Conservation (phyloP, 2,797 vertebrate genomes). For the Syngnathus acus region DNA sequence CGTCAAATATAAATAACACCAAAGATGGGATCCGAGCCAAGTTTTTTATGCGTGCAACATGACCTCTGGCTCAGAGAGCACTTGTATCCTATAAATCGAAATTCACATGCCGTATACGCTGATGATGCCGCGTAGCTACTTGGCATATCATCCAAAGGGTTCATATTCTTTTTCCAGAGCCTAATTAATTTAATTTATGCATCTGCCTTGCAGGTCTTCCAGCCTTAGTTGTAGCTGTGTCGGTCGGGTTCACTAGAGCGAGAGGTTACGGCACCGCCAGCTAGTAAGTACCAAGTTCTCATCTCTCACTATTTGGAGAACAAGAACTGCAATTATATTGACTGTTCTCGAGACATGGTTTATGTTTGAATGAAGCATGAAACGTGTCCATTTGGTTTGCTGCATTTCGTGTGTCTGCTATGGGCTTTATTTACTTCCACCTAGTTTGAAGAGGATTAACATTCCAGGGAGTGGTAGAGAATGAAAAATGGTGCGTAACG, state of each 20-base stretch:
- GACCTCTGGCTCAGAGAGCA: background rate
- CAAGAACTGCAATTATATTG: background rate
- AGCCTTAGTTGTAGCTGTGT: slow-evolving; percentile 93
- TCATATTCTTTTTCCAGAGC: background rate
- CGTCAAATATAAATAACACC: background rate
- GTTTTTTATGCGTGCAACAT: slow-evolving; percentile 10
- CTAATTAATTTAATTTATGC: slow-evolving; percentile 19
- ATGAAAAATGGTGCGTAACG: slow-evolving; percentile 2
- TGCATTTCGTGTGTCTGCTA: slow-evolving; percentile 1
- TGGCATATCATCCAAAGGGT: background rate
- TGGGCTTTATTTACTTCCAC: background rate
- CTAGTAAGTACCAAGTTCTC: slow-evolving; percentile 79
- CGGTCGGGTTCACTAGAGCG: slow-evolving; percentile 94
- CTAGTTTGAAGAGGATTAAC: slow-evolving; percentile 1
- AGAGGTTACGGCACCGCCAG: slow-evolving; percentile 94
- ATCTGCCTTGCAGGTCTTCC: slow-evolving; percentile 78
- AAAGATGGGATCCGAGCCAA: slow-evolving; percentile 4
- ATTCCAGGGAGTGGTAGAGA: background rate
- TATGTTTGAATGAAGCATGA: too few relatives aligned
- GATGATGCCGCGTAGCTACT: background rate
- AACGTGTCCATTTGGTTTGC: background rate
- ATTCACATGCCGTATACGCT: background rate
- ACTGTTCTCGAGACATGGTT: too few relatives aligned
- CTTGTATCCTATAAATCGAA: background rate
- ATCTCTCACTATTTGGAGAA: background rate